Base-by-base conservation (phyloP, 1,140 invertebrate species). In the Drosophila pseudoananassae region DNA sequence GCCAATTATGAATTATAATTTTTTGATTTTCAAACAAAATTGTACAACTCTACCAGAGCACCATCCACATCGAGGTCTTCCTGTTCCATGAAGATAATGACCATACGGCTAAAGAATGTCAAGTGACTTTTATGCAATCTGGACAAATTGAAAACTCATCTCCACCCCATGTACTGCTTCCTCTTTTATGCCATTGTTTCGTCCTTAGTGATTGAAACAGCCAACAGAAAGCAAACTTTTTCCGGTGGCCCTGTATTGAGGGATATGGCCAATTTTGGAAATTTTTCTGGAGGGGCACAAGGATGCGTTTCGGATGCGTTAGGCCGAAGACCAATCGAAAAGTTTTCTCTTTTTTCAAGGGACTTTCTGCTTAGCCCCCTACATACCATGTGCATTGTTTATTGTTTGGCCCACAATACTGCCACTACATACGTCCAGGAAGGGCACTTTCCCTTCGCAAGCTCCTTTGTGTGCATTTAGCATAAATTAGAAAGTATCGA, bases 401-500 rank as follows among this genome's bases (percentile, higher is more conserved):
- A 69, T 69, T 69, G 65, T 69, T 69, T 69, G 64, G 40, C 63
- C 45, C 50, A 25, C 63, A 38, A 47, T 29, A 25, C 49, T 14
- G 14, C 14, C 6, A 12, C 31, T 36, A 36, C 9, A 45, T 68
- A 36, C 10, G 64, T 64, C 33, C 63, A 56, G 60, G 49, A 40
- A 4, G 14, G 29, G 65, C 43, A 56, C 65, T 69, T 56, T 69
- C 63, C 64, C 63, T 69, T 55, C 31, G 40, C 20, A 27, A 38
- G 50, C 53, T 33, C 38, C 52, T 46, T 59, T 54, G 66, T 68
- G 70, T 84, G 60, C 74, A 52, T 78, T 83, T 61, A 60, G 60
- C 80, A 76, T 80, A 72, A 84, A 84, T 76, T 85, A 80, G 71
- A 76, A 84, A 73, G 47, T 76, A 85, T 85, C 80, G 80, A 84